Evolutionary conservation across 2,888 invertebrate species (phyloP), one percentile per base, ranked within the genome.

Genomic region (Epirrhoe tristata): DNA sequence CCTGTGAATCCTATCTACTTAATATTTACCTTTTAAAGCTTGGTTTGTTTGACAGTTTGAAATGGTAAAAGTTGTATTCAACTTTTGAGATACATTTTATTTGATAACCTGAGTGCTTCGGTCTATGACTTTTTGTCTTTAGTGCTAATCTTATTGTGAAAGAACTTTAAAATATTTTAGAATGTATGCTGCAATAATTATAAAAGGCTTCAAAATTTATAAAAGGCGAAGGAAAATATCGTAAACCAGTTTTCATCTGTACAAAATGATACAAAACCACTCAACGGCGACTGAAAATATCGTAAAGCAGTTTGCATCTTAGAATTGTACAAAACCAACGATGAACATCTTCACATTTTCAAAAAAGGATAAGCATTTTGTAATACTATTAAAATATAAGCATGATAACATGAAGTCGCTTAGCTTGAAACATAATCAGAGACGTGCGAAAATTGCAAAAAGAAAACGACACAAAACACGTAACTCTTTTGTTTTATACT

Each of bases 41-140:
- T 36, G 55, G 48, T 24, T 55, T 36, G 46, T 36, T 55, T 48
- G 32, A 12, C 17, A 48, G 7, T 14, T 16, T 12, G 16, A 34
- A 17, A 54, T 54, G 16, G 5, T 5, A 1, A 59, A 24, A 54
- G 60, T 52, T 39, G 36, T 10, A 5, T 24, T 32, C 16, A 54
- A 53, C 32, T 60, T 53, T 43, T 17, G 39, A 24, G 31, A 52
- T 59, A 52, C 39, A 7, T 58, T 58, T 48, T n/a, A 48, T 10
- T 43, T 12, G 39, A 43, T 43, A 43, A 43, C 39, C 24, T 43
- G 39, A 43, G 39, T 43, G 39, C 39, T 12, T 12, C 39, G 8
- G 39, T 10, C 2, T 43, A 12, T 39, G 10, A 39, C 5, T 12
- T 43, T 5, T 3, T 10, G 39, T 34, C 34, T 24, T 24, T 24